Evolutionary conservation across 2,113 vertebrate genomes (phyloP).

Genomic region (Corvus cornix): DNA sequence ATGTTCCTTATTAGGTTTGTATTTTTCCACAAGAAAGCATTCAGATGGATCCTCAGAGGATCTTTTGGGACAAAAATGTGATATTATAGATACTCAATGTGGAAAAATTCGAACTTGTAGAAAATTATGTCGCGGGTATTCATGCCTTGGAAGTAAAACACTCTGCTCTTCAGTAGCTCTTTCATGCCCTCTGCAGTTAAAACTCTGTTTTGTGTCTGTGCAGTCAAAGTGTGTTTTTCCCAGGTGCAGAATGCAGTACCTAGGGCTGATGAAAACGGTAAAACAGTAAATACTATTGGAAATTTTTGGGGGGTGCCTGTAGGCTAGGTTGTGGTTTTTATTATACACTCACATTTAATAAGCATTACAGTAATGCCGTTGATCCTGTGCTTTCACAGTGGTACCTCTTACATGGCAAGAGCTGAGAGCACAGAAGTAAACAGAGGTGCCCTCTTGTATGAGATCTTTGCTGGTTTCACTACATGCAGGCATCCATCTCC

Average conservation of each 20-base stretch:
- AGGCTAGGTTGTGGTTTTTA: not conserved
- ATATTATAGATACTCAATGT: not conserved
- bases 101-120: not conserved
- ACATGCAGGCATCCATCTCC: not conserved
- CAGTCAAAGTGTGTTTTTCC: not conserved
- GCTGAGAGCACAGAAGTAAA: not conserved
- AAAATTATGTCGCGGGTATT: not conserved
- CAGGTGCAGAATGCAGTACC: not conserved
- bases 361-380: not conserved
- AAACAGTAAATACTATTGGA: not conserved
- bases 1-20: not conserved
- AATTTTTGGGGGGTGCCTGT: not conserved
- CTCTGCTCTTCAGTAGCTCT: conserved; percentile 31
- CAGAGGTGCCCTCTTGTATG: not conserved
- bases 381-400: not conserved
- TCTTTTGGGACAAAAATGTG: not conserved
- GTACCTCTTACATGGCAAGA: not conserved
- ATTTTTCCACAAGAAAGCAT: not conserved
- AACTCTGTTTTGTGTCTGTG: not conserved
- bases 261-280: not conserved
- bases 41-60: not conserved
- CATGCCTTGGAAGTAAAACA: not conserved
- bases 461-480: not conserved
- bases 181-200: conserved; percentile 62
- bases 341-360: not conserved